These are phyloP conservation scores for Pachyramphus minor DNA, from an alignment of 2,113 vertebrate genomes.

Conservation along the genomic window DNA sequence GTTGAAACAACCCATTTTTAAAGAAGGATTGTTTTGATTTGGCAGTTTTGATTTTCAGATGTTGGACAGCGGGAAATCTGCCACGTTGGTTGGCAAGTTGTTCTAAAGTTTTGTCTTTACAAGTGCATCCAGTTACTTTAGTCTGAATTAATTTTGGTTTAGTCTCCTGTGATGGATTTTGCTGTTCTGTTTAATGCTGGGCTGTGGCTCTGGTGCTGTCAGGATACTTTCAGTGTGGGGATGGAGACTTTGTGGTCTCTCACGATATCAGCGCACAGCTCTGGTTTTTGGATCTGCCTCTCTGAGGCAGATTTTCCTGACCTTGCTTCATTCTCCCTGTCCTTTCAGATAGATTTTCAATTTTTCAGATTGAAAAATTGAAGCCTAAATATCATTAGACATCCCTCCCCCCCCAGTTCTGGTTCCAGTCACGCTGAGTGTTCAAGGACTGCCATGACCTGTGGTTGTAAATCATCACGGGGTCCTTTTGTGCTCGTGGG, in stretches of 20 bases:
- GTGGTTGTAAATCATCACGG: not conserved
- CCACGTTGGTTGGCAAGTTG: not conserved
- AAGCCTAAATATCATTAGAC: not conserved
- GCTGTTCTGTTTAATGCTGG: not conserved
- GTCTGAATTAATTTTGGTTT: not conserved
- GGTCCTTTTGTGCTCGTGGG: not conserved
- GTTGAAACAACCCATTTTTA: not conserved
- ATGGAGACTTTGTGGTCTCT: not conserved
- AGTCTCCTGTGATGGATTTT: not conserved
- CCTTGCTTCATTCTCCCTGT: not conserved
- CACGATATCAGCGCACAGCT: not conserved
- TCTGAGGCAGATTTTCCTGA: not conserved
- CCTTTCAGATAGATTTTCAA: not conserved
- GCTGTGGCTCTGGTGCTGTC: not conserved
- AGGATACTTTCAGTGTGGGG: not conserved
- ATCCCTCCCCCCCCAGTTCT: too few relatives aligned
- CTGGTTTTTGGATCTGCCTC: not conserved
- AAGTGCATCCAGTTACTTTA: not conserved
- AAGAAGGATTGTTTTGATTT: conserved; percentile 23
- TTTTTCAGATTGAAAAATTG: not conserved
- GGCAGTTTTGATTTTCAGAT: conserved; percentile 8
- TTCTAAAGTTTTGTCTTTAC: not conserved
- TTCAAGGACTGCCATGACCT: rapidly evolving
- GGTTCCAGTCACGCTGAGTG: rapidly evolving
- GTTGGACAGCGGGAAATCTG: not conserved